phyloP scores from a whole-genome alignment of 1,140 invertebrate species.

The Drosophila nasuta region DNA sequence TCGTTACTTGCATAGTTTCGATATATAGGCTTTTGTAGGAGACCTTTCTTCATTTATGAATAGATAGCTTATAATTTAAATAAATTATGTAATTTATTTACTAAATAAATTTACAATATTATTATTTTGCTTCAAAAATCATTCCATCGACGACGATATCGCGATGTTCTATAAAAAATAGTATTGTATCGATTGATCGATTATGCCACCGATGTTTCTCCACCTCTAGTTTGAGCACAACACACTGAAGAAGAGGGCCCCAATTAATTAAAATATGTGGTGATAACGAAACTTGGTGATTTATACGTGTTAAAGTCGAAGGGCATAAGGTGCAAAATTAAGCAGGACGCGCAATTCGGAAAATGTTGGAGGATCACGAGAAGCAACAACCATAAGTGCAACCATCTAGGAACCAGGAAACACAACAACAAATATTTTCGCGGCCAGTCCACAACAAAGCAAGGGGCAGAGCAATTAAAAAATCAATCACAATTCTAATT shows the following conservation, averaged over 20 bases:
- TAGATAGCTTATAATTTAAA: too few species aligned
- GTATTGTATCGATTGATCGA: neutral
- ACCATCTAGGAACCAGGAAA: slow-evolving; percentile 16
- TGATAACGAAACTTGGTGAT: slow-evolving; percentile 73
- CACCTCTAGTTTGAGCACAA: slow-evolving; percentile 31
- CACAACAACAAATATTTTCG: slow-evolving; percentile 37
- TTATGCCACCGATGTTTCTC: too few species aligned
- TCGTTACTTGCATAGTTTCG: too few species aligned
- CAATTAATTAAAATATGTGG: slow-evolving; percentile 77
- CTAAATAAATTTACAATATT: too few species aligned
- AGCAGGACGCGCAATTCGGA: slow-evolving; percentile 45
- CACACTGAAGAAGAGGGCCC: slow-evolving; percentile 39
- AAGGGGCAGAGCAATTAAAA: slow-evolving; percentile 65
- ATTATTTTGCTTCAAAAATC: too few species aligned
- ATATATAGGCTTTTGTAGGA: too few species aligned
- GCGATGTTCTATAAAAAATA: too few species aligned
- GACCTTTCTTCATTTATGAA: too few species aligned
- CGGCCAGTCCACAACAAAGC: slow-evolving; percentile 53
- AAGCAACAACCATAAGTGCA: slow-evolving; percentile 12
- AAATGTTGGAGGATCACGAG: slow-evolving; percentile 51
- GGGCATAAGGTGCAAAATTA: slow-evolving; percentile 61
- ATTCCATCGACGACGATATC: too few species aligned
- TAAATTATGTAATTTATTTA: too few species aligned
- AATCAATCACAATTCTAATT: slow-evolving; percentile 81
- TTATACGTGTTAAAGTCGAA: slow-evolving; percentile 57